These are phyloP conservation scores for Thaleichthys pacificus DNA, from an alignment of 2,797 vertebrate species.

Conservation along the genomic window DNA sequence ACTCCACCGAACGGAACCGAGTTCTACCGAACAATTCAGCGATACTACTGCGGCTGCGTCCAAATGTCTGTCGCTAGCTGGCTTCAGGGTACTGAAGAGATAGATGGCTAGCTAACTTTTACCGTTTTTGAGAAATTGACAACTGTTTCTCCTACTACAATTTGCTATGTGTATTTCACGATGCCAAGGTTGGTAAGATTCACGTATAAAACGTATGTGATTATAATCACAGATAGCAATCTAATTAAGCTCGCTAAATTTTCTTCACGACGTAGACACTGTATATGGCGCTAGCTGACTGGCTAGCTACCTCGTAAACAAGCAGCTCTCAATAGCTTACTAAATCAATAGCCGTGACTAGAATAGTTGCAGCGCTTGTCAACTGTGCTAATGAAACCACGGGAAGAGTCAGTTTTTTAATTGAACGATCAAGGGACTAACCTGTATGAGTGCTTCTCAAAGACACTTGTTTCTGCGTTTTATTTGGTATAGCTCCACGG, in stretches of 20 bases:
- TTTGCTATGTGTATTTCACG: conserved; percentile 7
- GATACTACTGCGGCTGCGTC: conserved; percentile 73
- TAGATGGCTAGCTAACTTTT: conserved; percentile 31
- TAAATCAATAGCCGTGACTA: conserved; percentile 15
- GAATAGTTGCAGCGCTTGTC: conserved; percentile 24
- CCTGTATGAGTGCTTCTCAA: conserved; percentile 60
- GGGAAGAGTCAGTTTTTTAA: background rate
- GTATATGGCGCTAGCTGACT: too few relatives aligned
- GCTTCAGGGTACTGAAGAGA: conserved; percentile 52
- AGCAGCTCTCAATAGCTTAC: conserved; percentile 33
- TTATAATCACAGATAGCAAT: background rate
- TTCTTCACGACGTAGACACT: background rate
- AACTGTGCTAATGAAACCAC: background rate
- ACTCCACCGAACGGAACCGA: conserved; percentile 57
- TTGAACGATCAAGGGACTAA: conserved; percentile 49
- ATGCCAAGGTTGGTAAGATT: background rate
- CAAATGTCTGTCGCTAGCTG: conserved; percentile 44
- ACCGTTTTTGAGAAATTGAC: background rate
- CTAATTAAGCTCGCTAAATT: conserved; percentile 17
- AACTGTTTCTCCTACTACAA: background rate
- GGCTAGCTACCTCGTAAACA: conserved; percentile 9
- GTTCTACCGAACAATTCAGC: conserved; percentile 41
- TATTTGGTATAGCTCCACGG: conserved; percentile 65
- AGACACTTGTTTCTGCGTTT: conserved; percentile 51
- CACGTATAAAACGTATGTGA: background rate